Evolutionary conservation across 2,113 vertebrate species (phyloP), one percentile per base, ranked within the genome.

Genomic region (Bettongia penicillata): DNA sequence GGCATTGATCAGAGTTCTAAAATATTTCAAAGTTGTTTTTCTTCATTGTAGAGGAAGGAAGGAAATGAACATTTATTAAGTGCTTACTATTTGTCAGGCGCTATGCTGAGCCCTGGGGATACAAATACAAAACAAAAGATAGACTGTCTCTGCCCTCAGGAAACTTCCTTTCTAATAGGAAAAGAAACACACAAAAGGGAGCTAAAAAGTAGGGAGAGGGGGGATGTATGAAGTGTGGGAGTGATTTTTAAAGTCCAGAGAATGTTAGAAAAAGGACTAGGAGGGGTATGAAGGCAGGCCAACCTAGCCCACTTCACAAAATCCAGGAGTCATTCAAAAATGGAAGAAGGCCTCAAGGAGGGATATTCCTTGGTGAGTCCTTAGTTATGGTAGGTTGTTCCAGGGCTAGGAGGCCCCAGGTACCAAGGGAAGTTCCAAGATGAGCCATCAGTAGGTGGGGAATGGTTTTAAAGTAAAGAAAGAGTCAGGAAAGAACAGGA

Each of bases 141-240:
- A 12, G 57, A 11, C 31, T 16, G 7, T 68, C 4, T 14, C 57
- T 61, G 28, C 28, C 12, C 12, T 16, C 31, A 68, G 14, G 31
- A 37, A 68, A 4, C 11, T 37, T 16, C 37, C 0, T 1, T 68
- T 68, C 61, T 68, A 37, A 68, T 37, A 31, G 61, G 31, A 68
- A 68, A 68, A 37, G 57, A 68, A 68, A 37, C 61, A 68, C 31
- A 68, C 31, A 68, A 68, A 37, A 37, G 12, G 12, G 31, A 68
- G 61, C 31, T 16, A 91, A 96, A 93, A 57, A 94, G 89, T 95
- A 96, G 92, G 37, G 96, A 92, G 50, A 52, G 26, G 94, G 95
- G 91, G 51, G 43, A 94, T 53, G 94, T 77, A 51, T 8, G 90
- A 90, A 91, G 95, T 89, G 19, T 93, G 90, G 91, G 89, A 48